Base-by-base conservation (phyloP, 2,888 invertebrate genomes). In the Ophion costatus region DNA sequence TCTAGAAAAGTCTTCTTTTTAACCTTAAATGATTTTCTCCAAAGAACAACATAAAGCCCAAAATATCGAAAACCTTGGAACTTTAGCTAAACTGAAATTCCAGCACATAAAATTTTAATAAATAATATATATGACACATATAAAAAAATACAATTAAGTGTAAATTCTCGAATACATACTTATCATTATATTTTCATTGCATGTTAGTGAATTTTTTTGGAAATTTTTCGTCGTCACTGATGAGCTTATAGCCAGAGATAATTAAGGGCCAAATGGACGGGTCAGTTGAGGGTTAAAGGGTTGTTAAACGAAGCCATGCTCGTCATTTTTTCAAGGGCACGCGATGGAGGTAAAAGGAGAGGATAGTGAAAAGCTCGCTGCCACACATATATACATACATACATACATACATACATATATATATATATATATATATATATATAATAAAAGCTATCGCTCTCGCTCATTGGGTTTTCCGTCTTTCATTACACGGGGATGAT, bases 401-500 rank as follows among this genome's bases (percentile, higher is more conserved):
- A 22, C 4, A 67, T 61, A 17, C 24, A 29, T 59, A 45, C n/a
- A n/a, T n/a, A n/a, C n/a, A 38, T 17, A 9, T 66, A 24, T n/a
- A 66, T 66, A 38, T 66, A 9, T 42, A 24, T n/a, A 66, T 66
- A 38, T 66, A 22, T 11, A 67, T 61, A 17, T 42, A 29, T 59
- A 45, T 2, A 14, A 73, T 51, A 61, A 20, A 56, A 38, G 24
- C 69, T 77, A 57, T 77, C 77, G 42, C 59, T 24, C 42, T 67
- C 66, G 22, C n/a, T 45, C 29, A 24, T 69, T 42, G 24, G 69
- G n/a, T 77, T 77, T 57, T 77, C 67, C 24, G 61, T 70, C 70
- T 79, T 63, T 70, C 77, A 80, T 57, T 75, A 75, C 29, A 45
- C 51, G n/a, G n/a, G 63, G 29, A 75, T 75, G 74, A 75, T 75